Percentiles rank a stretch among this genome's conserved stretches.
Evolutionary conservation across 1,140 invertebrate genomes (phyloP).

Genomic region (Orchesella cincta): DNA sequence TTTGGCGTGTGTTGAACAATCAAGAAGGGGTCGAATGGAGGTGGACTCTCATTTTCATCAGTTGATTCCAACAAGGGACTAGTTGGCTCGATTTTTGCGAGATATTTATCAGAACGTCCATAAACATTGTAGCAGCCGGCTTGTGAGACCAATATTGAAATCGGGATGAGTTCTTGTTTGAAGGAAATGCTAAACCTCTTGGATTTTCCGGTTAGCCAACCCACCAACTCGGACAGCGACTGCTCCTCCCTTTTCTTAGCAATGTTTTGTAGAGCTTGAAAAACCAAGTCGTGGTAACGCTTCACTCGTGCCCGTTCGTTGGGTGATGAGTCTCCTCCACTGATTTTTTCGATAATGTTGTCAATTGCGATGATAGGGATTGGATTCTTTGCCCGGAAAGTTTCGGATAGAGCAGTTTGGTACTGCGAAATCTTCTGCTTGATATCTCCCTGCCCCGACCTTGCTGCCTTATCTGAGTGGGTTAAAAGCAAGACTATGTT

Average conservation of each 20-base stretch:
- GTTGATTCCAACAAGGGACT: too few species aligned
- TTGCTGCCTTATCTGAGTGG: neutral
- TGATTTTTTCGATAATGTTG: neutral
- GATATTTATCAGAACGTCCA: too few species aligned
- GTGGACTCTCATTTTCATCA: neutral
- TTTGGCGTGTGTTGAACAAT: neutral
- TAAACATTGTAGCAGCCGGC: neutral
- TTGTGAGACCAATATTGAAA: neutral
- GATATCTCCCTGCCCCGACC: neutral
- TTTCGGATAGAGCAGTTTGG: neutral
- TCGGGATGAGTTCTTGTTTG: neutral
- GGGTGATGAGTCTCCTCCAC: neutral
- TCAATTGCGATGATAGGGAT: neutral
- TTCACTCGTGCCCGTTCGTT: too few species aligned
- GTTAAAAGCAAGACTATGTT: conserved; percentile 1
- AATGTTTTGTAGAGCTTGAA: neutral
- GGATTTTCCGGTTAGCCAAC: neutral
- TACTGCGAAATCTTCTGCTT: neutral
- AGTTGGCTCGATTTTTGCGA: too few species aligned
- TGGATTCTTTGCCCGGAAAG: neutral
- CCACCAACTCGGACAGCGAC: neutral
- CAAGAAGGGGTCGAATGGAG: neutral
- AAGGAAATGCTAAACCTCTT: conserved; percentile 15
- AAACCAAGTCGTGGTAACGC: neutral
- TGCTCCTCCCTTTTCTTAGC: neutral